These are phyloP conservation scores for Tenthredo scrophulariae DNA, from an alignment of 2,888 invertebrate species.

Conservation along the genomic window DNA sequence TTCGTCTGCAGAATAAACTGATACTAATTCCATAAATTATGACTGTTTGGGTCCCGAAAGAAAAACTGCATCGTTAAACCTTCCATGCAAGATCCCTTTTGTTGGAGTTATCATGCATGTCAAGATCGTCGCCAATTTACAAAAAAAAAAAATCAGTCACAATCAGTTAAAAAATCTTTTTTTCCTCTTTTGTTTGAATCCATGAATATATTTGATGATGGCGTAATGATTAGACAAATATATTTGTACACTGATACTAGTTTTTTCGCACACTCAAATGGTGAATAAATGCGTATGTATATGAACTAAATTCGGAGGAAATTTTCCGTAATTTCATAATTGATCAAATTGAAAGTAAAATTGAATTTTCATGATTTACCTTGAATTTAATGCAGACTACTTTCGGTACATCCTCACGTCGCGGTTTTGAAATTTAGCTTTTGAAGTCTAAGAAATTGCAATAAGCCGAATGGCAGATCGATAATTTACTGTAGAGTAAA, in stretches of 20 bases:
- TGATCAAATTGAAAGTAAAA: background rate
- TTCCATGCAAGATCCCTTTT: background rate
- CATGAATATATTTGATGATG: background rate
- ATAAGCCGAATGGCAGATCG: background rate
- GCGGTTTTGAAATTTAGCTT: background rate
- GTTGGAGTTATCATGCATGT: background rate
- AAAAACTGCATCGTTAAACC: background rate
- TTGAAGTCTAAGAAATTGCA: background rate
- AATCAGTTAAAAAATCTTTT: background rate
- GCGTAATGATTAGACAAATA: background rate
- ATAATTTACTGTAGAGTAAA: background rate
- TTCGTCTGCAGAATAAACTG: background rate
- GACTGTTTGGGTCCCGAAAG: background rate
- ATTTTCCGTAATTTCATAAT: background rate
- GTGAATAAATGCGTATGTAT: background rate
- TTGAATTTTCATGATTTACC: conserved; percentile 17
- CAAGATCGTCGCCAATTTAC: background rate
- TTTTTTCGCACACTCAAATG: background rate
- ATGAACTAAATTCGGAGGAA: background rate
- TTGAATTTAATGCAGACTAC: background rate
- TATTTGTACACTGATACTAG: background rate
- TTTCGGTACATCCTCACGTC: background rate
- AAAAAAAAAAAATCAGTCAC: background rate
- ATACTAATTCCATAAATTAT: background rate
- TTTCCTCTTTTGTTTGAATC: background rate